phyloP scores from a whole-genome alignment of 2,113 vertebrate species.

The Bos indicus region DNA sequence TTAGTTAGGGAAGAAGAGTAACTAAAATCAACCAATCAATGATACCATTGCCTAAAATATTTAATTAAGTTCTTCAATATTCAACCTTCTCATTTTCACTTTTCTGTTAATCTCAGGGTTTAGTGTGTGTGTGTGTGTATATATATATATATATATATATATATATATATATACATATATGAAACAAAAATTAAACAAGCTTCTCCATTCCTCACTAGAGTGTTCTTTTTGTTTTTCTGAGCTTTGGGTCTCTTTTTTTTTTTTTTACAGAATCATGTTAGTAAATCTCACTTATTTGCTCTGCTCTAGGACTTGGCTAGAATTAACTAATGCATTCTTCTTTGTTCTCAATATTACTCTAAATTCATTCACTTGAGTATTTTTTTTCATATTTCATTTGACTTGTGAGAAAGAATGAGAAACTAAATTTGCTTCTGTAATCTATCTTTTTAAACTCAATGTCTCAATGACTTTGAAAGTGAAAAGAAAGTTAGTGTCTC shows the following conservation, averaged over 20 bases:
- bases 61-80: background rate
- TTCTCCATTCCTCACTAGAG: background rate
- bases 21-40: background rate
- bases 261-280: background rate
- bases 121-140: background rate
- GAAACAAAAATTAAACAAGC: background rate
- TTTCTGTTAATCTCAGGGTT: background rate
- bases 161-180: no score
- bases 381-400: background rate
- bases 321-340: background rate
- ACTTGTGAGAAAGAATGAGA: background rate
- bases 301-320: background rate
- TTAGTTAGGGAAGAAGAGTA: background rate
- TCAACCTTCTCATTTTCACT: background rate
- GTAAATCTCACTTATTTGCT: background rate
- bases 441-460: background rate
- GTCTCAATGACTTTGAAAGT: background rate
- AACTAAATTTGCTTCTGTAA: background rate
- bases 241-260: background rate
- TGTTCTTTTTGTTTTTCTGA: background rate
- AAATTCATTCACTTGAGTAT: background rate
- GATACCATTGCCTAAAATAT: background rate
- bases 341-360: background rate
- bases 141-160: no score
- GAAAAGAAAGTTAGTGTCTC: background rate